Evolutionary conservation across 2,888 invertebrate genomes (phyloP), one percentile per base, ranked within the genome.

Genomic region (Noctuana brunneofusca): DNA sequence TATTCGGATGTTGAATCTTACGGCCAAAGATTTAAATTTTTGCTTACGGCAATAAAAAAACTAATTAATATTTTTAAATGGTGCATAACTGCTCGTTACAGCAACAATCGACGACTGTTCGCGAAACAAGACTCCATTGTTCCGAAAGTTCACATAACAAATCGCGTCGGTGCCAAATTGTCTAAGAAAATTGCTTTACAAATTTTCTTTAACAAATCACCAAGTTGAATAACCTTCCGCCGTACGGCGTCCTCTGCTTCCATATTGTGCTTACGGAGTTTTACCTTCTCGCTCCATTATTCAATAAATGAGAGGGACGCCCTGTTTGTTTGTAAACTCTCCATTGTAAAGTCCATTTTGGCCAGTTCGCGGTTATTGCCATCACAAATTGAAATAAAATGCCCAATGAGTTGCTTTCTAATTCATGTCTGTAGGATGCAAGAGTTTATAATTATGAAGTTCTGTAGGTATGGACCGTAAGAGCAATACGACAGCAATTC

Each of bases 191-290:
- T 70, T 67, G 66, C 67, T 68, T 64, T 52, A 76, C 80, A 80
- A 81, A 81, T 80, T 83, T 78, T 79, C 73, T 73, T 68, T 11
- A 18, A 72, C 74, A 69, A 72, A 80, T 78, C 73, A 75, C 78
- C 76, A 78, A 82, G 89, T 86, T 87, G 81, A 86, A 83, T 75
- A 81, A 88, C 87, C 87, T 82, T 79, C 76, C 8, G 77, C 75
- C 73, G 76, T 72, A 68, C 66, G 67, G 68, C 75, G 77, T 73
- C 75, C 73, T 75, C 74, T 70, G 68, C 72, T 72, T 73, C 72
- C 74, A 76, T 71, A 69, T 74, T 58, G 65, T 53, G 75, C 74
- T 71, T 71, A 68, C 70, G 63, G 63, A 49, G 59, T 75, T 65
- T 69, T 66, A 65, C 72, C 68, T 65, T 84, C 82, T 77, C 76